These are phyloP conservation scores for Drosophila pegasa DNA, from an alignment of 2,888 invertebrate genomes.

Conservation along the genomic window DNA sequence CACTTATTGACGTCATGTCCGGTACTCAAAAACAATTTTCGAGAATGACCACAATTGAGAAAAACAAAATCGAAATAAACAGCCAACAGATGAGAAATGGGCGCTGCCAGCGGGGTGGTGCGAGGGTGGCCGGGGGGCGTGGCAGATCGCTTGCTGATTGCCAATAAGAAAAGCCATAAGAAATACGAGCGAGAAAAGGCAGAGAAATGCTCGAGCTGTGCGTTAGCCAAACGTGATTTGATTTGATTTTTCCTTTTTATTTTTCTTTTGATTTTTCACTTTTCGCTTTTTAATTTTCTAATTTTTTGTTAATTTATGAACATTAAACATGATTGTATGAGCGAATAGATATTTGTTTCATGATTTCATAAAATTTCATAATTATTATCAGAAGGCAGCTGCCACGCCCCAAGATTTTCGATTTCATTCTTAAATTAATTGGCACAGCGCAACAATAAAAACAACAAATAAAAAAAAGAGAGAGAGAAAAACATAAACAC, in stretches of 20 bases:
- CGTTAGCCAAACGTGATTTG: slow-evolving; percentile 53
- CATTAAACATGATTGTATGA: not conserved
- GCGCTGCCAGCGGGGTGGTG: not conserved
- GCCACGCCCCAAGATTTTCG: slow-evolving; percentile 63
- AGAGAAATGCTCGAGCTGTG: slow-evolving; percentile 12
- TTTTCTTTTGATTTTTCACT: slow-evolving; percentile 15
- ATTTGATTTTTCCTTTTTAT: slow-evolving; percentile 30
- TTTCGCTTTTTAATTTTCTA: slow-evolving; percentile 31
- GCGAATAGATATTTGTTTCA: not conserved
- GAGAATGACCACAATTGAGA: slow-evolving; percentile 81
- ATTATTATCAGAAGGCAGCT: not conserved
- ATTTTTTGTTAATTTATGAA: slow-evolving; percentile 38
- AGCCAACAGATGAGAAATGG: slow-evolving; percentile 58
- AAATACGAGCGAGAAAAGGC: slow-evolving; percentile 4
- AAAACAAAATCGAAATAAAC: slow-evolving; percentile 77
- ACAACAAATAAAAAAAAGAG: slow-evolving; percentile 15
- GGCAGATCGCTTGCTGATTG: slow-evolving; percentile 60
- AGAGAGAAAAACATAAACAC: slow-evolving; percentile 3
- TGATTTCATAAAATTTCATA: not conserved
- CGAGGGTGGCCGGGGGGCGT: slow-evolving; percentile 2
- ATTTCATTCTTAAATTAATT: slow-evolving; percentile 79
- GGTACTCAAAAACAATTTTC: slow-evolving; percentile 83
- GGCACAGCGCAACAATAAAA: slow-evolving; percentile 49
- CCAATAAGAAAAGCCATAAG: slow-evolving; percentile 61
- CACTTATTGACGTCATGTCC: slow-evolving; percentile 85